A percentile compares a stretch with the other conserved stretches of the same genome.
Evolutionary conservation across 1,140 invertebrate genomes (phyloP).

Genomic region (Scaptomyza hsui): DNA sequence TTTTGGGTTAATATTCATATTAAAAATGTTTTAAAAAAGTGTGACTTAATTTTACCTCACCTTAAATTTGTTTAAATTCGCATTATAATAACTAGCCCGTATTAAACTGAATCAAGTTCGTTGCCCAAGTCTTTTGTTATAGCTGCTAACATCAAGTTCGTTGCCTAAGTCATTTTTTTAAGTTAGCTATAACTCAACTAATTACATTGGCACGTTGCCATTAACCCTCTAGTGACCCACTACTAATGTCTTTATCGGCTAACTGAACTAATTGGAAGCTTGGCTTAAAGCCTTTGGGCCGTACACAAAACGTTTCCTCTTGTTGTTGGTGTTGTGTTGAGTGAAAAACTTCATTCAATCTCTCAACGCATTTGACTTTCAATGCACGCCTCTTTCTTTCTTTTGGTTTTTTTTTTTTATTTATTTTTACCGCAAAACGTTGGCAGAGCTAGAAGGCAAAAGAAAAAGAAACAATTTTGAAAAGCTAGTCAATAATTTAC

Average conservation of each 20-base stretch:
- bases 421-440: not conserved
- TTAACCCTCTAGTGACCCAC: constrained; percentile 38
- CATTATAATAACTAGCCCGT: too few relatives aligned
- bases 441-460: not conserved
- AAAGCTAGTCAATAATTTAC: constrained; percentile 26
- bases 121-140: constrained; percentile 79
- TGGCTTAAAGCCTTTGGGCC: constrained; percentile 11
- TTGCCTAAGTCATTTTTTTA: constrained; percentile 65
- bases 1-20: not conserved
- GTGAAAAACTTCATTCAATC: constrained; percentile 11
- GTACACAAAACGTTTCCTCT: not conserved
- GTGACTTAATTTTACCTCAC: too few relatives aligned
- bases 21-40: too few relatives aligned
- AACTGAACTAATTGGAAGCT: constrained; percentile 11
- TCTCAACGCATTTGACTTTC: constrained; percentile 27
- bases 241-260: constrained; percentile 43
- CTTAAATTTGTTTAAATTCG: too few relatives aligned
- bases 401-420: not conserved
- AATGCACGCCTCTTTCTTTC: constrained; percentile 15
- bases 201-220: constrained; percentile 29
- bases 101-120: constrained; percentile 52
- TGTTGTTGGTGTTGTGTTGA: not conserved
- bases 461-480: constrained; percentile 7
- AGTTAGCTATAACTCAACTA: constrained; percentile 4
- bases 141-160: constrained; percentile 38